phyloP scores from a whole-genome alignment of 37 sponge, comb jelly and placozoan genomes.

The Agelas oroides region DNA sequence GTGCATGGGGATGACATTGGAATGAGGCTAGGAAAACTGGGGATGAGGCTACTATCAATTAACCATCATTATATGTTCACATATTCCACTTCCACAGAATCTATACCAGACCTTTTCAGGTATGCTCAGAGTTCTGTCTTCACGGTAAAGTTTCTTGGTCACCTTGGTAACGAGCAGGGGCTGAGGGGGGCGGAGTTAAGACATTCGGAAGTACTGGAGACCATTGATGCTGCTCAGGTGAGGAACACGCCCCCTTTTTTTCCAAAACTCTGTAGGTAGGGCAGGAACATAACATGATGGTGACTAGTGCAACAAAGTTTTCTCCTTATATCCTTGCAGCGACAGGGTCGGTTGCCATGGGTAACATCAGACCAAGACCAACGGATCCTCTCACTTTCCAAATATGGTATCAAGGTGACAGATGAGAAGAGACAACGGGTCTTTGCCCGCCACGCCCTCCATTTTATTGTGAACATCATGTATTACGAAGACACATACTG shows the following conservation, averaged over 20 bases:
- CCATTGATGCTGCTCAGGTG: conserved; percentile 72
- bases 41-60: too few species aligned
- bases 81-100: too few species aligned
- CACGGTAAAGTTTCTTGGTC: conserved; percentile 48
- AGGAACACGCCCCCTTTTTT: too few species aligned
- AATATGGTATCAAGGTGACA: conserved; percentile 82
- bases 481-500: conserved; percentile 79
- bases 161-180: conserved; percentile 4
- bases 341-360: conserved; percentile 81
- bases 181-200: background rate
- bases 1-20: too few species aligned
- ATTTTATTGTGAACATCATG: conserved; percentile 70
- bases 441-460: conserved; percentile 77
- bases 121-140: conserved; percentile 60
- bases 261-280: too few species aligned
- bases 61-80: too few species aligned
- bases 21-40: too few species aligned
- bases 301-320: too few species aligned
- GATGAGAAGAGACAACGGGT: conserved; percentile 69
- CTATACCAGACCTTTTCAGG: conserved; percentile 62
- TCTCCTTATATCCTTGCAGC: conserved; percentile 42
- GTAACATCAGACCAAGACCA: conserved; percentile 37
- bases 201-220: conserved; percentile 53
- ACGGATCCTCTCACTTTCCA: conserved; percentile 65
- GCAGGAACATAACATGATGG: too few species aligned